Conservation (phyloP, 2,113 vertebrate genomes). For the Carassius gibelio region DNA sequence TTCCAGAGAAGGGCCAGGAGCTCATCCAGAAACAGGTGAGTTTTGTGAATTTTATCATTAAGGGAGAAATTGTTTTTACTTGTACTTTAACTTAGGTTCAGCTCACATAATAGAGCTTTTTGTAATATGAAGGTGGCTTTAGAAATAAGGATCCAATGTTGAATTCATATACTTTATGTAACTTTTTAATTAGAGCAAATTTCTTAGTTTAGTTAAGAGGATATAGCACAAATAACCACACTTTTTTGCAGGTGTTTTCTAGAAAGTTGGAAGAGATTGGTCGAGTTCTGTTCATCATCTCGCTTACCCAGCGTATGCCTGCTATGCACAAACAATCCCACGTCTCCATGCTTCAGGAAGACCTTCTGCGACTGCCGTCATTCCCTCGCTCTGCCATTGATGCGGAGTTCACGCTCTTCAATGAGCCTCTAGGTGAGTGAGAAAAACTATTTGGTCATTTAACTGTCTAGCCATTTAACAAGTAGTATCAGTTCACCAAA, state of each 20-base stretch:
- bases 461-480: not conserved
- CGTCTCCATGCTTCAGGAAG: slow-evolving; percentile 96
- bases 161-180: not conserved
- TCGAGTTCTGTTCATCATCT: slow-evolving; percentile 93
- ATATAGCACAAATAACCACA: not conserved
- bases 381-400: slow-evolving; percentile 96
- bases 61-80: not conserved
- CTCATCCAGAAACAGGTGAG: slow-evolving; percentile 97
- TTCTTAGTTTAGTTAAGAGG: not conserved
- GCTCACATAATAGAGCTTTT: not conserved
- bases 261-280: slow-evolving; percentile 97
- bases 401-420: slow-evolving; percentile 95
- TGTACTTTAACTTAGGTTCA: not conserved
- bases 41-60: not conserved
- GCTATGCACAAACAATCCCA: slow-evolving; percentile 95
- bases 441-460: not conserved
- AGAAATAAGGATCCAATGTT: not conserved
- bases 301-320: slow-evolving; percentile 94
- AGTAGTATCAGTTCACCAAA: not conserved
- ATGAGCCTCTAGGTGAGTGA: slow-evolving; percentile 86
- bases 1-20: slow-evolving; percentile 94
- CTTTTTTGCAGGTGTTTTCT: slow-evolving; percentile 85
- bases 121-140: not conserved
- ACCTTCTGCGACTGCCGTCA: slow-evolving; percentile 93
- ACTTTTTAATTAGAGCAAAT: not conserved